Conservation (phyloP, 30 jellyfish, hydroid and myxozoan species). For the Rhopilema esculentum region DNA sequence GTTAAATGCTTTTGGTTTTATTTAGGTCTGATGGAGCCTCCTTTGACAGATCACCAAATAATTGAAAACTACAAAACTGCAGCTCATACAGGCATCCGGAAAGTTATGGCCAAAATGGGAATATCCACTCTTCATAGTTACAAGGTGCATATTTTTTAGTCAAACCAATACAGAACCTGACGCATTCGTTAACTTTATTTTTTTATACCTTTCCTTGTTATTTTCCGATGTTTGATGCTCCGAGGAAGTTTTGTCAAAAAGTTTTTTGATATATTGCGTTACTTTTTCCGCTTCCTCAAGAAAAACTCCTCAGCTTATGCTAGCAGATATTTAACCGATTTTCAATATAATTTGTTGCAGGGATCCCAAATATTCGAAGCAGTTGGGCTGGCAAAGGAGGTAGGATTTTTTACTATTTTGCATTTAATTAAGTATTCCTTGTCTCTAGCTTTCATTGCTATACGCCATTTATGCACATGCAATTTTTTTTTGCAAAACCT, state of each 20-base stretch:
- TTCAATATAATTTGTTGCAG: conserved; percentile 4
- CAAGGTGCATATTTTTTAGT: too few relatives aligned
- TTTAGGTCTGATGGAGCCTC: conserved; percentile 77
- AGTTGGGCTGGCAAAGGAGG: conserved; percentile 73
- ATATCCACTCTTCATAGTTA: conserved; percentile 80
- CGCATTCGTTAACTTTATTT: not conserved
- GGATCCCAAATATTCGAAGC: conserved; percentile 76
- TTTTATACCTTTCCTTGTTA: not conserved
- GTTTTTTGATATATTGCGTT: too few relatives aligned
- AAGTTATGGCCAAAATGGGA: conserved; percentile 88
- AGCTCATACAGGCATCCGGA: conserved; percentile 77
- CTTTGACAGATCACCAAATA: conserved; percentile 61
- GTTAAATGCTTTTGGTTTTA: not conserved
- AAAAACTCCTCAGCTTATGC: too few relatives aligned
- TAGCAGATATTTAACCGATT: too few relatives aligned
- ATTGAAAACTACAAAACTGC: conserved; percentile 73
- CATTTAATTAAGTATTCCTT: not conserved
- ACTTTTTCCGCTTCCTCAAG: too few relatives aligned
- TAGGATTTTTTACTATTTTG: too few relatives aligned
- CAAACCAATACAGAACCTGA: not conserved
- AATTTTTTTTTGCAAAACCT: too few relatives aligned
- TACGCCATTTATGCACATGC: too few relatives aligned
- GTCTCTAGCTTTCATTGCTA: not conserved
- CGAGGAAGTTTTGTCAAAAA: too few relatives aligned
- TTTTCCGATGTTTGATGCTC: too few relatives aligned